These are phyloP conservation scores for Ochotona princeps DNA, from an alignment of 2,113 vertebrate species.

Conservation along the genomic window DNA sequence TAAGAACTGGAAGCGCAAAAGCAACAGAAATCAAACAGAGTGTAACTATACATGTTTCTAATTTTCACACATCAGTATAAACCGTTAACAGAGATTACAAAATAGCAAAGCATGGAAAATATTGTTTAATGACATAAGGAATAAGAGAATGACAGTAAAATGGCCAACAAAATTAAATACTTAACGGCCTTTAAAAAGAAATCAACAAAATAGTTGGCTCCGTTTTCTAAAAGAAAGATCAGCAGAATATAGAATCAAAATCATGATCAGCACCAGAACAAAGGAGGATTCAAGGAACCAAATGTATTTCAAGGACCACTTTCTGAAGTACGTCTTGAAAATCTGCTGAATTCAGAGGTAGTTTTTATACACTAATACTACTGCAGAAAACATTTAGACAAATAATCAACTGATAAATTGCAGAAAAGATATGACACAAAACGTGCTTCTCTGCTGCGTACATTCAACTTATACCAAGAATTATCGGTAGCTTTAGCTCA, in stretches of 20 bases:
- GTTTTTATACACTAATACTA: constrained; percentile 23
- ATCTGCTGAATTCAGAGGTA: neutral
- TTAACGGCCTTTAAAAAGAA: constrained; percentile 21
- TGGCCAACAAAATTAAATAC: neutral
- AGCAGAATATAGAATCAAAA: neutral
- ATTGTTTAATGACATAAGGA: constrained; percentile 41
- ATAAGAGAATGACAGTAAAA: neutral
- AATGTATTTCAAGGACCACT: neutral
- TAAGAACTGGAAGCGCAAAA: constrained; percentile 70
- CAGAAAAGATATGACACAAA: constrained; percentile 27
- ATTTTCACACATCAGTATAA: constrained; percentile 51
- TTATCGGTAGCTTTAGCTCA: neutral
- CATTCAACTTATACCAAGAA: neutral
- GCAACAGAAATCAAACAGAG: constrained; percentile 67
- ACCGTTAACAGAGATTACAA: constrained; percentile 60
- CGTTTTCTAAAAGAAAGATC: neutral
- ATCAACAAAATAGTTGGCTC: neutral
- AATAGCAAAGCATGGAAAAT: constrained; percentile 37
- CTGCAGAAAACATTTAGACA: neutral
- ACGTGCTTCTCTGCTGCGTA: neutral
- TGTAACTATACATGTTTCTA: constrained; percentile 43
- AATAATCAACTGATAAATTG: constrained; percentile 39
- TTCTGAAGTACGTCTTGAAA: constrained; percentile 33
- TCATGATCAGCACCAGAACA: neutral
- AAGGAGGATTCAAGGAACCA: neutral